Conservation (phyloP, 1,140 invertebrate species). For the Ptiloglossa arizonensis region DNA sequence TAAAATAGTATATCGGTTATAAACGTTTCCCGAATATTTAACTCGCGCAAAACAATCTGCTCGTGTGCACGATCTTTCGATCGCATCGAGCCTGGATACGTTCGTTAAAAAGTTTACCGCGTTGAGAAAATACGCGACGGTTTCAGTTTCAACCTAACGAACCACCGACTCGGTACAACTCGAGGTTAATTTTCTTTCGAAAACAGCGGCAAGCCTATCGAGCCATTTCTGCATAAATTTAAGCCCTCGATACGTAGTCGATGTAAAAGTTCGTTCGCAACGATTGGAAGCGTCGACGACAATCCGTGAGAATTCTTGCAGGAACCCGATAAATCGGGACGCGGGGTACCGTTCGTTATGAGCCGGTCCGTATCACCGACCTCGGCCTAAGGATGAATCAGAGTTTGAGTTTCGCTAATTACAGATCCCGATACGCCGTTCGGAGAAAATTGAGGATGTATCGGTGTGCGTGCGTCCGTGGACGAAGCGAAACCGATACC, state of each 20-base stretch:
- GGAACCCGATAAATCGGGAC: neutral
- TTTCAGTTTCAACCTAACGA: too few relatives aligned
- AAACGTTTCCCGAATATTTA: too few relatives aligned
- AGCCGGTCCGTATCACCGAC: neutral
- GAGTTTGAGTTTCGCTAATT: constrained; percentile 43
- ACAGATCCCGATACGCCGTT: constrained; percentile 31
- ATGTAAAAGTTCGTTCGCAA: neutral
- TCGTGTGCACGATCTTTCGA: too few relatives aligned
- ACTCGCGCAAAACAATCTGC: too few relatives aligned
- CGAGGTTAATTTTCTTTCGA: too few relatives aligned
- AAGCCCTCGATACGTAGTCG: neutral
- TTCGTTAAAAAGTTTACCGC: too few relatives aligned
- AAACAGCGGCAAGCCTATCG: too few relatives aligned
- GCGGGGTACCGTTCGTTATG: constrained; percentile 16
- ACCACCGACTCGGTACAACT: too few relatives aligned
- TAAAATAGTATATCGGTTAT: too few relatives aligned
- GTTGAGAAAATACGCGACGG: too few relatives aligned
- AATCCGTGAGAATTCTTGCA: neutral
- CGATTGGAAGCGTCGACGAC: neutral
- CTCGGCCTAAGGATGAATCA: constrained; percentile 13
- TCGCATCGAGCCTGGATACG: too few relatives aligned
- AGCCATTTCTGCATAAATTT: too few relatives aligned
- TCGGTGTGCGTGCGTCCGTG: neutral
- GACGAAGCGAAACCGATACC: constrained; percentile 21
- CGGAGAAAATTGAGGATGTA: neutral